Evolutionary conservation across 2,113 vertebrate species (phyloP).

Genomic region (Dinomys branickii): DNA sequence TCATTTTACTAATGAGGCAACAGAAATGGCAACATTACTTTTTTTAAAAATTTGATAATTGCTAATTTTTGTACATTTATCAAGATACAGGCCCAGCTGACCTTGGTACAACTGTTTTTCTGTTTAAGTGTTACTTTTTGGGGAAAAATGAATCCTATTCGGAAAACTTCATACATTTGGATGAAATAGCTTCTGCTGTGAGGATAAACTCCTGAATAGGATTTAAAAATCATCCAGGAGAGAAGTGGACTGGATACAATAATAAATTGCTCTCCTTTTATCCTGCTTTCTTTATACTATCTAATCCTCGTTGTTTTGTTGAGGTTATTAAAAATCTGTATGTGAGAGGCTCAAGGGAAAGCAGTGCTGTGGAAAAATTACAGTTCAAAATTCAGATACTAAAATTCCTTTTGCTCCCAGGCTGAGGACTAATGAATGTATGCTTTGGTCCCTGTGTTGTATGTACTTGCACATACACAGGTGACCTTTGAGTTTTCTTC

Average conservation of each 20-base stretch:
- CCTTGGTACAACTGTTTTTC: background rate
- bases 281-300: slow-evolving; percentile 64
- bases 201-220: slow-evolving; percentile 36
- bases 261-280: slow-evolving; percentile 70
- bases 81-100: background rate
- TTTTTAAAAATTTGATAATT: slow-evolving; percentile 36
- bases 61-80: background rate
- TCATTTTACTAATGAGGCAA: background rate
- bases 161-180: slow-evolving; percentile 51
- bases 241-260: slow-evolving; percentile 10
- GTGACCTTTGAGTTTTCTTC: slow-evolving; percentile 53
- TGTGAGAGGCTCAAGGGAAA: slow-evolving; percentile 52
- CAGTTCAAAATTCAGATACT: slow-evolving; percentile 48
- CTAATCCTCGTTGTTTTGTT: slow-evolving; percentile 69
- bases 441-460: slow-evolving; percentile 34
- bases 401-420: slow-evolving; percentile 47
- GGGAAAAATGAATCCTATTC: slow-evolving; percentile 57
- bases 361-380: slow-evolving; percentile 49
- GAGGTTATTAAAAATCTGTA: slow-evolving; percentile 57
- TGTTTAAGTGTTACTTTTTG: slow-evolving; percentile 56
- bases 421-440: background rate
- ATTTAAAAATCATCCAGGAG: slow-evolving; percentile 67
- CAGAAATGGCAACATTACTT: slow-evolving; percentile 33
- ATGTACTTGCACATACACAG: background rate
- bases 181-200: slow-evolving; percentile 68